Evolutionary conservation across 2,888 invertebrate genomes (phyloP).

Genomic region (Eulithis testata): DNA sequence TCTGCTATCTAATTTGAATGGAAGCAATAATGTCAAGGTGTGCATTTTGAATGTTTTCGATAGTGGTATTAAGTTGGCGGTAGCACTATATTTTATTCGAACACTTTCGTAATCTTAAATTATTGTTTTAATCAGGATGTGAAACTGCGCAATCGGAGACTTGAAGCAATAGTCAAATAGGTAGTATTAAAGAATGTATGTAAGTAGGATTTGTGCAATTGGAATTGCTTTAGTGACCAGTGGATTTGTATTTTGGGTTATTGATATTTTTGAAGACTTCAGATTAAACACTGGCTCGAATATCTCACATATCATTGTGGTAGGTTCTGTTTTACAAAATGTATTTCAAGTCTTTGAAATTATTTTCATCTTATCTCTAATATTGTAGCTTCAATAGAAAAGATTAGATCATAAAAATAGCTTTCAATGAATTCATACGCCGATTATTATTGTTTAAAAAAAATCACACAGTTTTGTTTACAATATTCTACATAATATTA

Average conservation of each 20-base stretch:
- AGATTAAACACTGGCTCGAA: constrained; percentile 25
- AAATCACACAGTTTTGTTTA: constrained; percentile 17
- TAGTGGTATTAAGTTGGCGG: too few relatives aligned
- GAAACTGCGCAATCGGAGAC: constrained; percentile 8
- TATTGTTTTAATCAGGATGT: not conserved
- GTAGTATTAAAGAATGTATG: not conserved
- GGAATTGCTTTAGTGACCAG: constrained; percentile 24
- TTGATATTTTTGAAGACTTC: constrained; percentile 20
- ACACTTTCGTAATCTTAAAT: not conserved
- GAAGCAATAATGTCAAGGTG: too few relatives aligned
- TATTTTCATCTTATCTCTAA: constrained; percentile 10
- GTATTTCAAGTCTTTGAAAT: constrained; percentile 31
- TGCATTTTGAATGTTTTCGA: not conserved
- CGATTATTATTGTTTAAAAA: constrained; percentile 13
- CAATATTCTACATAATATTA: constrained; percentile 4
- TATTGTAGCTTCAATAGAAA: constrained; percentile 14
- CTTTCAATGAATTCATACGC: not conserved
- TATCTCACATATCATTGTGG: constrained; percentile 35
- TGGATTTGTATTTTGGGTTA: constrained; percentile 21
- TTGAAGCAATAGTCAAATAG: constrained; percentile 14
- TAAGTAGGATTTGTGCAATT: constrained; percentile 11
- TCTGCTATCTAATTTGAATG: not conserved
- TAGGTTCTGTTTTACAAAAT: constrained; percentile 19
- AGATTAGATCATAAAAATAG: not conserved
- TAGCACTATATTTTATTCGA: not conserved